Evolutionary conservation across 1,140 invertebrate genomes (phyloP).

Genomic region (Thaumatotibia leucotreta): DNA sequence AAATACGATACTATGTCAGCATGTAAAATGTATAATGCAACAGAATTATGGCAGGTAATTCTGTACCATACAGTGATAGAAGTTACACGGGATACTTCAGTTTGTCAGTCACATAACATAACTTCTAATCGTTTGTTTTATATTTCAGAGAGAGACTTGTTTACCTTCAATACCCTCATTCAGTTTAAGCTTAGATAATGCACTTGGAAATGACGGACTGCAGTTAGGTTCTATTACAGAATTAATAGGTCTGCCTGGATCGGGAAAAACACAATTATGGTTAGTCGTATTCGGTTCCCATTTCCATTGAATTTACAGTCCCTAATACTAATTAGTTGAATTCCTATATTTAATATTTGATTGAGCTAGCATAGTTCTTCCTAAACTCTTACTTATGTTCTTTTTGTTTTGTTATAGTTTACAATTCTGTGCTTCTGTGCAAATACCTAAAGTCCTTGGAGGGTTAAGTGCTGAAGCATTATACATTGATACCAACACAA

Average conservation of each 20-base stretch:
- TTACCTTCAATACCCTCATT: slow-evolving; percentile 79
- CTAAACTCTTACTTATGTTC: not conserved
- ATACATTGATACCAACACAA: slow-evolving; percentile 88
- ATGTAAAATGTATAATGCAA: slow-evolving; percentile 49
- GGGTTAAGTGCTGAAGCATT: slow-evolving; percentile 83
- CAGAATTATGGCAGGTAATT: slow-evolving; percentile 56
- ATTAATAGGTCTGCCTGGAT: slow-evolving; percentile 84
- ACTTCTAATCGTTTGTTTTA: not conserved
- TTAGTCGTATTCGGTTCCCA: slow-evolving; percentile 54
- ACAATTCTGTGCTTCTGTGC: slow-evolving; percentile 86
- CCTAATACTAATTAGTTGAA: too few relatives aligned
- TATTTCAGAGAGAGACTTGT: slow-evolving; percentile 66
- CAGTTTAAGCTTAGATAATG: slow-evolving; percentile 79
- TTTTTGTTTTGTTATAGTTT: slow-evolving; percentile 77
- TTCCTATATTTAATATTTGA: too few relatives aligned
- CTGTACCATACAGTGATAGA: not conserved
- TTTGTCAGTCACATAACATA: not conserved
- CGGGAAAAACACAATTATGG: slow-evolving; percentile 91
- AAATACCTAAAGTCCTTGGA: slow-evolving; percentile 81
- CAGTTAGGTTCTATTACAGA: slow-evolving; percentile 82
- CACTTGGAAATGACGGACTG: slow-evolving; percentile 82
- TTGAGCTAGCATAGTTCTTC: too few relatives aligned
- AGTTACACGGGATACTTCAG: not conserved
- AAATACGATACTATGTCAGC: not conserved
- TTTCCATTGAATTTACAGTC: too few relatives aligned